phyloP scores from a whole-genome alignment of 2,888 invertebrate species.

The Emmelina monodactyla region DNA sequence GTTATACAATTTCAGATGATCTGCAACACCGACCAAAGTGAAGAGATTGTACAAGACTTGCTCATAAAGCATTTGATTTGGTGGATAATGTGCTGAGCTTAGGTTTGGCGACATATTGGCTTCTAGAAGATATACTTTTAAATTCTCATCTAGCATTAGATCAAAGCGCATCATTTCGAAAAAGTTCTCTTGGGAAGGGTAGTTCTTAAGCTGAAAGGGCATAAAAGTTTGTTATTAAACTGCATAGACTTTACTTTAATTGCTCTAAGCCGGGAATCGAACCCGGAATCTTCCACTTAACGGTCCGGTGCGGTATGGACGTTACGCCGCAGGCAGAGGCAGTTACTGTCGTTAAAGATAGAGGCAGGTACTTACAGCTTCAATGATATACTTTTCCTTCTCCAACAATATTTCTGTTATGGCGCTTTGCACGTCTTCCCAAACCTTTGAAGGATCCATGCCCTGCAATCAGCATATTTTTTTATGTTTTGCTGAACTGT shows the following conservation, averaged over 20 bases:
- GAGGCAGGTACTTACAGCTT: constrained; percentile 61
- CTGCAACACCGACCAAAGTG: constrained; percentile 77
- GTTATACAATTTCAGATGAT: too few species aligned
- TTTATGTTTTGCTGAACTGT: too few species aligned
- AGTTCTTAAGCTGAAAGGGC: constrained; percentile 46
- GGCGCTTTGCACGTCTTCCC: constrained; percentile 82
- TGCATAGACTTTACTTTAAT: too few species aligned
- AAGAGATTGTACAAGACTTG: constrained; percentile 89
- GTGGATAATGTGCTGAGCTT: constrained; percentile 91
- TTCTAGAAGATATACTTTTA: constrained; percentile 90
- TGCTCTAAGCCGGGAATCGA: too few species aligned
- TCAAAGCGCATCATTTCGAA: constrained; percentile 97
- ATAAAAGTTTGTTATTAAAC: too few species aligned
- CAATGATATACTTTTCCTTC: constrained; percentile 76
- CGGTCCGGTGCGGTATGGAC: too few species aligned
- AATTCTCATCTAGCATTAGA: constrained; percentile 85
- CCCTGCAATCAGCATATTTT: constrained; percentile 40
- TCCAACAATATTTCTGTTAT: constrained; percentile 73
- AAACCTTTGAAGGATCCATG: constrained; percentile 76
- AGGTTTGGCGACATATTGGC: constrained; percentile 99
- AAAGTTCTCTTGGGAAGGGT: constrained; percentile 72
- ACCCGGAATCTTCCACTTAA: too few species aligned
- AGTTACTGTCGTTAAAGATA: too few species aligned
- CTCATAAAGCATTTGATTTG: constrained; percentile 87
- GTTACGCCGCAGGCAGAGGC: too few species aligned